phyloP scores from a whole-genome alignment of 2,113 vertebrate species.

The Platichthys flesus region DNA sequence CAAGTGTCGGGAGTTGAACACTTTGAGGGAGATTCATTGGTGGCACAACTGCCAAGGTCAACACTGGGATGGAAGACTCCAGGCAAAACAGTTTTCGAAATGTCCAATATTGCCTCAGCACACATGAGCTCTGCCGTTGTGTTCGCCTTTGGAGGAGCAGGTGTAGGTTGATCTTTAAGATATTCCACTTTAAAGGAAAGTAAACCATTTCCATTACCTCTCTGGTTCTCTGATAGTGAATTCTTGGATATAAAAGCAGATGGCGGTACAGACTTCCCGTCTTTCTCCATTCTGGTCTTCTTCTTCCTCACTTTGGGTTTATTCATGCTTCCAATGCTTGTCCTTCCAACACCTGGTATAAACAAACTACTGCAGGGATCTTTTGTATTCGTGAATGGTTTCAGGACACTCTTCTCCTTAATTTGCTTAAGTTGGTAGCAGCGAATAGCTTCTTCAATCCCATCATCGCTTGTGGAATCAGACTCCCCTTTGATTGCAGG shows the following conservation, averaged over 20 bases:
- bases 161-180: constrained; percentile 45
- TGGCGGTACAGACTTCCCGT: constrained; percentile 45
- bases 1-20: constrained; percentile 41
- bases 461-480: constrained; percentile 92
- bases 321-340: constrained; percentile 59
- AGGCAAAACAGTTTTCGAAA: constrained; percentile 94
- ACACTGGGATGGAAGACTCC: constrained; percentile 70
- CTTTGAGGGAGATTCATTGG: constrained; percentile 37
- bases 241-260: constrained; percentile 28
- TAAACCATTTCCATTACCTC: constrained; percentile 63
- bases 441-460: constrained; percentile 94
- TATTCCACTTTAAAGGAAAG: constrained; percentile 53
- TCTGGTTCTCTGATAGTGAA: constrained; percentile 30
- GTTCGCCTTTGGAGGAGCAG: constrained; percentile 81
- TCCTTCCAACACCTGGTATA: constrained; percentile 38
- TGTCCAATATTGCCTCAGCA: constrained; percentile 96
- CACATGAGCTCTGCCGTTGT: constrained; percentile 94
- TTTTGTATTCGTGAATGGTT: constrained; percentile 56
- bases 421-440: constrained; percentile 91
- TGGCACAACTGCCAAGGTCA: constrained; percentile 28
- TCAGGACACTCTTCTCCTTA: constrained; percentile 68
- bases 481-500: constrained; percentile 65
- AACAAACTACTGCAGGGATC: constrained; percentile 53
- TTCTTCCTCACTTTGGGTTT: constrained; percentile 74
- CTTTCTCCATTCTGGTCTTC: constrained; percentile 72